phyloP scores from a whole-genome alignment of 2,113 vertebrate species.

The Colius striatus region DNA sequence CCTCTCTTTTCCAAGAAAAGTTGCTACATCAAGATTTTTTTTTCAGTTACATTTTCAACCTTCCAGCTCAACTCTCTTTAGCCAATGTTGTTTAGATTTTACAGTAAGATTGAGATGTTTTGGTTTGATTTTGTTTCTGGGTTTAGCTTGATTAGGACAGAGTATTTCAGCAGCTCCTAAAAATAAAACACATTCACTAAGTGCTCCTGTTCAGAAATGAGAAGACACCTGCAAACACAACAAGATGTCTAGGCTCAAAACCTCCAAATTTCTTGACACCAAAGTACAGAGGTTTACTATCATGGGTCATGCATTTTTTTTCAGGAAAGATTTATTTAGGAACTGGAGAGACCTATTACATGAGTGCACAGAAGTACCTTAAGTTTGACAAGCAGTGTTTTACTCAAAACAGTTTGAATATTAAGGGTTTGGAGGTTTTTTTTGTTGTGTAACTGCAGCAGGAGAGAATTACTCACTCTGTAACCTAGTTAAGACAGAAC shows the following conservation, averaged over 20 bases:
- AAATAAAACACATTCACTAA: not conserved
- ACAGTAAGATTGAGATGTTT: not conserved
- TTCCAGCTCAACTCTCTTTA: not conserved
- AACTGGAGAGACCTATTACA: not conserved
- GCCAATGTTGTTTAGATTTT: not conserved
- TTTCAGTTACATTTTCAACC: not conserved
- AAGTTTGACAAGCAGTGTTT: not conserved
- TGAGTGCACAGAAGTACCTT: not conserved
- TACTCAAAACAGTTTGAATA: not conserved
- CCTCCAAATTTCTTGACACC: not conserved
- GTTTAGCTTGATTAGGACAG: not conserved
- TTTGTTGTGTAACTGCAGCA: not conserved
- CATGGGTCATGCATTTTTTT: not conserved
- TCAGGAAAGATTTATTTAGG: not conserved
- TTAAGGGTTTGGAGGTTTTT: not conserved
- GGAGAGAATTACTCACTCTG: not conserved
- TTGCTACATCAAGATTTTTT: not conserved
- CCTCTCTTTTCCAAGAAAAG: not conserved
- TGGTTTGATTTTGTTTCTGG: not conserved
- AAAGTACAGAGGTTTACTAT: not conserved
- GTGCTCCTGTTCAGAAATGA: not conserved
- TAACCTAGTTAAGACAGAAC: not conserved
- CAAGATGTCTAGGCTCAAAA: not conserved
- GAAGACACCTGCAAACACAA: not conserved
- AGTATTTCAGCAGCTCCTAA: not conserved